A percentile compares a stretch with the other conserved stretches of the same genome.
These are phyloP conservation scores for Pogonophryne albipinna DNA, from an alignment of 2,797 vertebrate genomes.

Conservation along the genomic window DNA sequence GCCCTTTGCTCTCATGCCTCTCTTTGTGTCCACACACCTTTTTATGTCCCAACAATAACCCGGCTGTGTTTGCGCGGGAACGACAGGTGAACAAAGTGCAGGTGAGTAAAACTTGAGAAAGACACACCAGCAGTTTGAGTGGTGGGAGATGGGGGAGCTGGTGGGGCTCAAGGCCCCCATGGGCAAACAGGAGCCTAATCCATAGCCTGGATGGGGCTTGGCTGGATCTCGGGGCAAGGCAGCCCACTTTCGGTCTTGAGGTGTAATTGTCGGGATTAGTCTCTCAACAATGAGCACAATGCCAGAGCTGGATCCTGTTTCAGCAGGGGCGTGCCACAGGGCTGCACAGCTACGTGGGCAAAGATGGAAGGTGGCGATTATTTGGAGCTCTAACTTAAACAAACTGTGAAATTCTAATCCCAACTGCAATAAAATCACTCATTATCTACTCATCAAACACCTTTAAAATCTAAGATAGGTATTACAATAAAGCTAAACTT, in stretches of 20 bases:
- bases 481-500: neutral
- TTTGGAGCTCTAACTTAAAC: conserved; percentile 51
- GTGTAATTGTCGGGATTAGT: conserved; percentile 84
- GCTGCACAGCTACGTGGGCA: conserved; percentile 52
- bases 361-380: conserved; percentile 62
- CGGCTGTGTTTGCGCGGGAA: conserved; percentile 50
- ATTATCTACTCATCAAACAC: conserved; percentile 4
- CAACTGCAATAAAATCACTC: conserved; percentile 22
- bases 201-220: conserved; percentile 58
- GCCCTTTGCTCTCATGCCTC: conserved; percentile 78
- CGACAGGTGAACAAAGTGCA: conserved; percentile 78
- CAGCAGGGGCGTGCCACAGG: conserved; percentile 75
- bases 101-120: conserved; percentile 73
- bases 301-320: conserved; percentile 78
- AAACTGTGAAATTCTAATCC: conserved; percentile 32
- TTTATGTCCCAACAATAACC: conserved; percentile 65
- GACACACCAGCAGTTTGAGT: conserved; percentile 52
- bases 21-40: conserved; percentile 74
- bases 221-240: conserved; percentile 68
- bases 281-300: conserved; percentile 83
- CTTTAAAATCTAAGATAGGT: neutral
- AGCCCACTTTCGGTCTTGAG: conserved; percentile 76
- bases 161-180: conserved; percentile 43
- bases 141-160: conserved; percentile 35
- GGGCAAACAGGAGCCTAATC: conserved; percentile 65